Percentiles rank a stretch among this genome's conserved stretches.
These are phyloP conservation scores for Cyanoderma ruficeps DNA, from an alignment of 2,113 vertebrate genomes.

Conservation along the genomic window DNA sequence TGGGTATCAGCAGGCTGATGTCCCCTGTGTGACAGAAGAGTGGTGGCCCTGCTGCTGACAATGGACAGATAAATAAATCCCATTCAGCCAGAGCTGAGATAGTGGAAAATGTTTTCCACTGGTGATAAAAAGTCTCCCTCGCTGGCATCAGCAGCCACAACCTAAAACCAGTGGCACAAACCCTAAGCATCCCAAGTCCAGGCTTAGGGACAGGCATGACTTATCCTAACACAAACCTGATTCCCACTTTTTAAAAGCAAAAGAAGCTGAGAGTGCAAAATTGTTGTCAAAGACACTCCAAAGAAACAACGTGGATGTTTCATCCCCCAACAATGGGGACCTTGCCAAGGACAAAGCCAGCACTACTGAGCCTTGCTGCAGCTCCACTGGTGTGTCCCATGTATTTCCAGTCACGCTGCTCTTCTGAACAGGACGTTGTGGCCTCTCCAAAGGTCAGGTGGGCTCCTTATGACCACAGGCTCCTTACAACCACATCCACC, in stretches of 20 bases:
- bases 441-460: not conserved
- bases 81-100: not conserved
- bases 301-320: not conserved
- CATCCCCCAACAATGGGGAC: not conserved
- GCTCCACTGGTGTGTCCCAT: not conserved
- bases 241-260: not conserved
- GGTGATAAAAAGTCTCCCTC: not conserved
- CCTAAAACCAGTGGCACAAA: not conserved
- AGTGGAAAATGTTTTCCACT: not conserved
- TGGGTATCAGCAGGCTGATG: not conserved
- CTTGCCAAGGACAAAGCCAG: not conserved
- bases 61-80: not conserved
- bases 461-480: not conserved
- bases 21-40: not conserved
- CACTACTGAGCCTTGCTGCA: not conserved
- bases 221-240: not conserved
- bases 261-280: not conserved
- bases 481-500: not conserved
- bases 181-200: not conserved
- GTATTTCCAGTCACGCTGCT: not conserved
- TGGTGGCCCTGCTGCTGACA: not conserved
- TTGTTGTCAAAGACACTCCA: not conserved
- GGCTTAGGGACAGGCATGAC: not conserved
- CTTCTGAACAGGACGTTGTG: not conserved
- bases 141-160: not conserved